phyloP scores from a whole-genome alignment of 2,888 invertebrate species.

The Drosophila paramelanica region DNA sequence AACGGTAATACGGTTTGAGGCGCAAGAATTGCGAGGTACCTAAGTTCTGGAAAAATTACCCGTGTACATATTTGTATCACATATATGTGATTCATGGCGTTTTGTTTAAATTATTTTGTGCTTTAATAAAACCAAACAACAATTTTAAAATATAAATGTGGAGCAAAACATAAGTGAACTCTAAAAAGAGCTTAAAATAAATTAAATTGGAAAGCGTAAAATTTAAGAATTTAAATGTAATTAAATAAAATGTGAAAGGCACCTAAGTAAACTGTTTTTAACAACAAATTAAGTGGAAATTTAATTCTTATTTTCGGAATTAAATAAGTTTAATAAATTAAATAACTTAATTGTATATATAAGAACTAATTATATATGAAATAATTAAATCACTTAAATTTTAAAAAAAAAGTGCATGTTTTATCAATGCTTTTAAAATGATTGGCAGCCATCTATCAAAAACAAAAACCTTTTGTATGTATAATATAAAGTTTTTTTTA shows the following conservation, averaged over 20 bases:
- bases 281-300: background rate
- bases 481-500: too few species aligned
- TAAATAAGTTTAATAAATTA: too few species aligned
- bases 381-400: too few species aligned
- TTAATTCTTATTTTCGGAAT: background rate
- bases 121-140: background rate
- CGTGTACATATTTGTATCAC: too few species aligned
- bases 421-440: background rate
- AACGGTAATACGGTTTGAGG: constrained; percentile 1
- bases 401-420: too few species aligned
- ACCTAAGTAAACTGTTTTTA: background rate
- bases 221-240: background rate
- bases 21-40: background rate
- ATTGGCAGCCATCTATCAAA: background rate
- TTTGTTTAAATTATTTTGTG: background rate
- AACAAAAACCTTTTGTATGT: background rate
- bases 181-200: background rate
- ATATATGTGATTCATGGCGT: background rate
- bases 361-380: too few species aligned
- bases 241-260: background rate
- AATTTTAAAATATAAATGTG: too few species aligned
- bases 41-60: constrained; percentile 2
- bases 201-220: background rate
- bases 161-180: background rate
- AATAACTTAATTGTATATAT: too few species aligned